phyloP scores from a whole-genome alignment of 2,797 vertebrate genomes.

The Perdix hodgsoniae region DNA sequence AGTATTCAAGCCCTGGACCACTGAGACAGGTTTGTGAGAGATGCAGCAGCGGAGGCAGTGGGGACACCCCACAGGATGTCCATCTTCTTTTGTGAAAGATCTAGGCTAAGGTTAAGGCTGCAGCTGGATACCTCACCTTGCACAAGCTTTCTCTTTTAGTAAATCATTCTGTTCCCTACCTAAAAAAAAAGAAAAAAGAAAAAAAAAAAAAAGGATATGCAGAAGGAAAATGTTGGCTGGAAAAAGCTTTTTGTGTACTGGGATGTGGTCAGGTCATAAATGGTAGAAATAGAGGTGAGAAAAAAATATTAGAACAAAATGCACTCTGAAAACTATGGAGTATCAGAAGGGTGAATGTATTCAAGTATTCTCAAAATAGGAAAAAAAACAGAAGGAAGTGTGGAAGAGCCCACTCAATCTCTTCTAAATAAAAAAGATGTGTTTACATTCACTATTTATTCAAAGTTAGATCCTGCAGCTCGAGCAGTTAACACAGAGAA shows the following conservation, averaged over 20 bases:
- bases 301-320: slow-evolving; percentile 1
- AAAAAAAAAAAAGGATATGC: not conserved
- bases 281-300: not conserved
- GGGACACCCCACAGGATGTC: not conserved
- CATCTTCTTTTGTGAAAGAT: not conserved
- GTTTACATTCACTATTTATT: not conserved
- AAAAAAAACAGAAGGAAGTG: not conserved
- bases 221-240: not conserved
- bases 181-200: not conserved
- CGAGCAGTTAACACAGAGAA: not conserved
- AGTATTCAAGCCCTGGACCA: not conserved
- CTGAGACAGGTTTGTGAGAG: not conserved
- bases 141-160: not conserved
- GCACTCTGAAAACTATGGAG: not conserved
- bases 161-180: not conserved
- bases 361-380: not conserved
- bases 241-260: not conserved
- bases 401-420: not conserved
- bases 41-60: not conserved
- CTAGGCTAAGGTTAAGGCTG: not conserved
- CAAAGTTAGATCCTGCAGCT: not conserved
- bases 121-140: not conserved
- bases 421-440: not conserved
- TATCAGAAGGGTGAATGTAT: not conserved
- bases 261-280: not conserved